Evolutionary conservation across 2,888 invertebrate species (phyloP).

Genomic region (Copidosoma aretas): DNA sequence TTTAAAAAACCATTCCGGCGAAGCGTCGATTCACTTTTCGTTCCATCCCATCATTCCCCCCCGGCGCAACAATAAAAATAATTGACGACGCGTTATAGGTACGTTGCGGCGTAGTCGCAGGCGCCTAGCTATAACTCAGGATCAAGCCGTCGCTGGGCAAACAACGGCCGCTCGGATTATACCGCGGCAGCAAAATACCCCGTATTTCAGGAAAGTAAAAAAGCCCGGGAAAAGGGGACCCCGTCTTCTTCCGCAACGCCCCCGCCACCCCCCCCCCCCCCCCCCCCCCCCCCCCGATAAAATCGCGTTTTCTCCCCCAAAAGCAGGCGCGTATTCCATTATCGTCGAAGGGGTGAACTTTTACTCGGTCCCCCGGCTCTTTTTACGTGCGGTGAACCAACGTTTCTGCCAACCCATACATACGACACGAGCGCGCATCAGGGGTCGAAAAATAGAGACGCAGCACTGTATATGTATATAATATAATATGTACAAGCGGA

Average conservation of each 20-base stretch:
- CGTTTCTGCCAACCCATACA: neutral
- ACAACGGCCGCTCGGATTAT: conserved; percentile 1
- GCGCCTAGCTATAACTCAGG: conserved; percentile 27
- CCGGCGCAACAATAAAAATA: conserved; percentile 13
- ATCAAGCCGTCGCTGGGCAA: conserved; percentile 26
- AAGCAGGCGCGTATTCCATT: neutral
- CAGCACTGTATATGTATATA: too few species aligned
- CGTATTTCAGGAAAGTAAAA: too few species aligned
- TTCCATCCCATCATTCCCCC: too few species aligned
- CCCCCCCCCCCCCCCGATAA: conserved; percentile 17
- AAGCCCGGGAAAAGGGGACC: too few species aligned
- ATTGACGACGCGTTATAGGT: conserved; percentile 32
- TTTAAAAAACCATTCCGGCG: too few species aligned
- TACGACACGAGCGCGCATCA: neutral
- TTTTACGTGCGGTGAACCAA: conserved; percentile 16
- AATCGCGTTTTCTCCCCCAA: conserved; percentile 35
- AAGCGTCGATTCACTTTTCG: too few species aligned
- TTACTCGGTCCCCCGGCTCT: neutral
- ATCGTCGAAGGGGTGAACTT: conserved; percentile 7
- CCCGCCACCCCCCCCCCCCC: conserved; percentile 19
- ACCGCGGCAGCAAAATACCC: too few species aligned
- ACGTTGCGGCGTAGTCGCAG: too few species aligned
- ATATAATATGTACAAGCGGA: neutral
- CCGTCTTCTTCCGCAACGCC: too few species aligned
- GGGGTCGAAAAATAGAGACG: conserved; percentile 1